Percentiles rank a stretch among this genome's conserved stretches.
These are phyloP conservation scores for Acanthiza pusilla DNA, from an alignment of 2,797 vertebrate genomes.

Conservation along the genomic window DNA sequence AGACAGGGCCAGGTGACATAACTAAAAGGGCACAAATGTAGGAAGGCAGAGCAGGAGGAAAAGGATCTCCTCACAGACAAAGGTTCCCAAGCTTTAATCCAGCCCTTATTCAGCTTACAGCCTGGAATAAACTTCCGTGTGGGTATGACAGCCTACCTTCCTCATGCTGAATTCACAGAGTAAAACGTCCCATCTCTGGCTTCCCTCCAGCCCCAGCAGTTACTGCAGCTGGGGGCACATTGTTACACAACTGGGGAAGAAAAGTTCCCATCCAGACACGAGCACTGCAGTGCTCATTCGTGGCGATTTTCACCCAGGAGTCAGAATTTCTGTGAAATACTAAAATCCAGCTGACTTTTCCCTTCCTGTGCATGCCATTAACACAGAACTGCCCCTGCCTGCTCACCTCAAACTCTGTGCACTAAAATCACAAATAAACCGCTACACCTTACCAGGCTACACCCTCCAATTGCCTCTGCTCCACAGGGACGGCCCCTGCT, in stretches of 20 bases:
- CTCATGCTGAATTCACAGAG: neutral
- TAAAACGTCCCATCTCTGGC: fast-evolving
- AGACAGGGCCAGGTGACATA: neutral
- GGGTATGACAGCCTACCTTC: neutral
- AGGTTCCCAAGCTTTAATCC: neutral
- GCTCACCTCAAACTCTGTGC: neutral
- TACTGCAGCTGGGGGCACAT: neutral
- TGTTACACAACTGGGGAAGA: neutral
- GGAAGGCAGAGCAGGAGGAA: neutral
- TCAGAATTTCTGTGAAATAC: neutral
- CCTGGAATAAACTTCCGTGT: neutral
- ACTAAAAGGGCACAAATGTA: neutral
- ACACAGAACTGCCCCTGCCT: neutral
- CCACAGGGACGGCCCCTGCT: fast-evolving
- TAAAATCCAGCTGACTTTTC: neutral
- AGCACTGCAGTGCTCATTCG: fast-evolving
- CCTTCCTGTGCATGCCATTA: neutral
- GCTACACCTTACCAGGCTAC: neutral
- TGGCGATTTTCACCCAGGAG: neutral
- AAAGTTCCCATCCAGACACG: neutral
- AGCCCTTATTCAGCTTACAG: neutral
- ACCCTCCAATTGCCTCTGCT: fast-evolving
- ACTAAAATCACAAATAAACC: neutral
- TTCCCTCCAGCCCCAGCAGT: neutral
- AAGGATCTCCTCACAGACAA: fast-evolving